Evolutionary conservation across 2,113 vertebrate species (phyloP).

Genomic region (Bos javanicus): DNA sequence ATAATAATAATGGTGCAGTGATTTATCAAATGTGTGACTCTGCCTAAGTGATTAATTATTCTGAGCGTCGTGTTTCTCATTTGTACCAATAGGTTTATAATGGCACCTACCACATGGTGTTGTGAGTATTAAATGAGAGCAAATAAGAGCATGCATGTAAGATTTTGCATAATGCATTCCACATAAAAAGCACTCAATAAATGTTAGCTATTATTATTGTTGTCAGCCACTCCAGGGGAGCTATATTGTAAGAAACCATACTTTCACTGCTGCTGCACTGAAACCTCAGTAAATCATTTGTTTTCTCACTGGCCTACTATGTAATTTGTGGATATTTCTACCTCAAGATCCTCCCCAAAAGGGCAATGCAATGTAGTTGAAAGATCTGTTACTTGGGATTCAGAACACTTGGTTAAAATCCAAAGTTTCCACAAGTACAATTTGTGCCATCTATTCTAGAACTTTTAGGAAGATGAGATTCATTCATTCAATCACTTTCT

Average conservation of each 20-base stretch:
- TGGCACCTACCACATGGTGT: not conserved
- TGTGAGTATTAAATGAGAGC: slow-evolving; percentile 14
- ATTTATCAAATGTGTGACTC: not conserved
- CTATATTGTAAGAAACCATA: not conserved
- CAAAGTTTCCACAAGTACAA: not conserved
- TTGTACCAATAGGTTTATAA: slow-evolving; percentile 19
- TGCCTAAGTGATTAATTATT: slow-evolving; percentile 4
- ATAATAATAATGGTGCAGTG: not conserved
- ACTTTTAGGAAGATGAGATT: not conserved
- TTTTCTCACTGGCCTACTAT: not conserved
- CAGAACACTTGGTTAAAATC: slow-evolving; percentile 23
- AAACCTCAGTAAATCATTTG: not conserved
- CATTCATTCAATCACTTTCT: not conserved
- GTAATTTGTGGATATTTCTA: slow-evolving; percentile 38
- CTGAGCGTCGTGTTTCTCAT: not conserved
- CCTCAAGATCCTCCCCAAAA: not conserved
- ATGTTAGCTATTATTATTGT: slow-evolving; percentile 19
- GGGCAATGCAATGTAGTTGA: not conserved
- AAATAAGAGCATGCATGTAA: not conserved
- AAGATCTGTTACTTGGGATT: slow-evolving; percentile 29
- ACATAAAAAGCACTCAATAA: not conserved
- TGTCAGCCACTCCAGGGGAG: not conserved
- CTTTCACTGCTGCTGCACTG: not conserved
- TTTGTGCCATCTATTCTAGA: not conserved
- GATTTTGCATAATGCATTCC: not conserved